Evolutionary conservation across 2,888 invertebrate genomes (phyloP).

Genomic region (Sarcophaga carnaria): DNA sequence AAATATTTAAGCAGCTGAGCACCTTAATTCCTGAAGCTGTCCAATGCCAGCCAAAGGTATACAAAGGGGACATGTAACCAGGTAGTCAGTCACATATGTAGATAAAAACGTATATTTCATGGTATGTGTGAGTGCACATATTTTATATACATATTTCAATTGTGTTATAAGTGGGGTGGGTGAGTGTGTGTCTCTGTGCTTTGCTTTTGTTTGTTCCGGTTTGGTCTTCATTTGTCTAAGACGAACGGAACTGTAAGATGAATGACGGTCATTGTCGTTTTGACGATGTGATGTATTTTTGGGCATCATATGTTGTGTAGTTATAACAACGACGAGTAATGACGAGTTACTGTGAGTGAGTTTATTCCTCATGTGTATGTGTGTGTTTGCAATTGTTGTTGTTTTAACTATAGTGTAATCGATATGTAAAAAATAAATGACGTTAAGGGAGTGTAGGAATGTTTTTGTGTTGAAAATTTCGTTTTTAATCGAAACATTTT

Average conservation of each 20-base stretch:
- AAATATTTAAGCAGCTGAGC: slow-evolving; percentile 37
- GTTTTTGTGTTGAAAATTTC: too few relatives aligned
- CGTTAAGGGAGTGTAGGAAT: too few relatives aligned
- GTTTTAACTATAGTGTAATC: slow-evolving; percentile 47
- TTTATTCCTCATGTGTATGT: background rate
- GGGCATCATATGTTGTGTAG: slow-evolving; percentile 51
- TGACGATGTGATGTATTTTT: slow-evolving; percentile 63
- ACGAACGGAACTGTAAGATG: slow-evolving; percentile 48
- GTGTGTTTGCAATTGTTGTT: background rate
- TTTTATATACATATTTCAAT: too few relatives aligned
- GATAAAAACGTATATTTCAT: too few relatives aligned
- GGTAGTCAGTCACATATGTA: too few relatives aligned
- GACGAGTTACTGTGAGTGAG: too few relatives aligned
- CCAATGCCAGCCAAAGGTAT: background rate
- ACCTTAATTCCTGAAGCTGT: background rate
- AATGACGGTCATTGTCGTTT: slow-evolving; percentile 68
- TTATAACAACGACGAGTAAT: slow-evolving; percentile 1
- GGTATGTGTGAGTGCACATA: too few relatives aligned
- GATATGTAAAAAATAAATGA: slow-evolving; percentile 51
- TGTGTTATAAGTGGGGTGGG: background rate
- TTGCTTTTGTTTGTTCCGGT: background rate
- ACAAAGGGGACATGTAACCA: background rate
- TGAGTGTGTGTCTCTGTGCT: background rate
- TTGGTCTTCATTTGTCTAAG: background rate
- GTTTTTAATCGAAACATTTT: slow-evolving; percentile 21